Evolutionary conservation across 1,140 invertebrate genomes (phyloP).

Genomic region (Meloidogyne hapla): DNA sequence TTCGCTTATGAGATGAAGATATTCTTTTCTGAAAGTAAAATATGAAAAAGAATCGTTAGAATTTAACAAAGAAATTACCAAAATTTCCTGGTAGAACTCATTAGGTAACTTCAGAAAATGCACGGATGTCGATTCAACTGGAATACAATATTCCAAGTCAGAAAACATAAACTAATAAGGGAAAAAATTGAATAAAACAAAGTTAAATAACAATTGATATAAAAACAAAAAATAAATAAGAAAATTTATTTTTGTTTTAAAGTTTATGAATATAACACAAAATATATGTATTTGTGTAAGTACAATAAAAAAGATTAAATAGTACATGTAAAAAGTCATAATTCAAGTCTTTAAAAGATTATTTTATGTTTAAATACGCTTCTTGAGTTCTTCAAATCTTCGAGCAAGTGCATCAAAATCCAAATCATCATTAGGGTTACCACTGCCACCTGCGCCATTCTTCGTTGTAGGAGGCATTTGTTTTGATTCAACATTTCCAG

Average conservation of each 20-base stretch:
- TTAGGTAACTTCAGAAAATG: constrained; percentile 40
- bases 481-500: constrained; percentile 10
- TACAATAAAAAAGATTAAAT: too few species aligned
- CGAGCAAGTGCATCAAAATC: constrained; percentile 42
- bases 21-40: constrained; percentile 72
- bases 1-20: constrained; percentile 73
- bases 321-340: background rate
- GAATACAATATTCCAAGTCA: constrained; percentile 13
- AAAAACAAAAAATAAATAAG: too few species aligned
- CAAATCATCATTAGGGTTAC: constrained; percentile 33
- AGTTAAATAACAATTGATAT: too few species aligned
- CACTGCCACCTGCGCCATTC: background rate
- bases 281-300: too few species aligned
- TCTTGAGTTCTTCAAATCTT: constrained; percentile 46
- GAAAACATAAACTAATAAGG: background rate
- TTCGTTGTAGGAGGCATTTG: background rate
- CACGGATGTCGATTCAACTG: constrained; percentile 32
- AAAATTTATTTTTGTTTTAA: too few species aligned
- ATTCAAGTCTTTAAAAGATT: background rate
- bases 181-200: too few species aligned
- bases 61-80: constrained; percentile 38
- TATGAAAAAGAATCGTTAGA: background rate
- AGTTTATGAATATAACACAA: too few species aligned
- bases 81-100: constrained; percentile 49
- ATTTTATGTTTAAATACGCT: constrained; percentile 24